Evolutionary conservation across 1,140 invertebrate genomes (phyloP).

Genomic region (Semibalanus balanoides): DNA sequence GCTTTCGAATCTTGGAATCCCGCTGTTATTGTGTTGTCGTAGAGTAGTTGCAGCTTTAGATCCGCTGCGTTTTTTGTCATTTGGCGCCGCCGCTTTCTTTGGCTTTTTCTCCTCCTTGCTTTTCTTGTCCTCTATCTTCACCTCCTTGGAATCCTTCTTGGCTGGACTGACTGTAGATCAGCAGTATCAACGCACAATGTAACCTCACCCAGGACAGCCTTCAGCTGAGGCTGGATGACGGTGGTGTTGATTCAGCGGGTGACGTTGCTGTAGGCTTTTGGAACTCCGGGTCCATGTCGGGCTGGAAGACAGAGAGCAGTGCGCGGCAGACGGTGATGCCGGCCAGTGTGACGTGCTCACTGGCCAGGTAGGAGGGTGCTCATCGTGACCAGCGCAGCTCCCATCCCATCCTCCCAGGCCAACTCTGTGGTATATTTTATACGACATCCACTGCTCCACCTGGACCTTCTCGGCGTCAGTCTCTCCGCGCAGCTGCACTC

Average conservation of each 20-base stretch:
- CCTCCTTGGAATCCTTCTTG: slow-evolving; percentile 24
- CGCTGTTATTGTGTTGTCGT: no score
- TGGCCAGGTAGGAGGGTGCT: slow-evolving; percentile 82
- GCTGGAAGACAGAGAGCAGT: slow-evolving; percentile 69
- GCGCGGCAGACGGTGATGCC: slow-evolving; percentile 85
- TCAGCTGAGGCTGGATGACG: slow-evolving; percentile 74
- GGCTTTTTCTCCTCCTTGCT: slow-evolving; percentile 25
- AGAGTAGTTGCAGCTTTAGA: no score
- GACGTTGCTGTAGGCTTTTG: slow-evolving; percentile 59
- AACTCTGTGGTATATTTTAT: slow-evolving; percentile 63
- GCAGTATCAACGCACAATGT: slow-evolving; percentile 45
- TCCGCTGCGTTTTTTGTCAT: slow-evolving; percentile 39
- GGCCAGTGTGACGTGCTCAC: slow-evolving; percentile 84
- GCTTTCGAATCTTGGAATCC: no score
- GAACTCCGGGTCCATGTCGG: slow-evolving; percentile 41
- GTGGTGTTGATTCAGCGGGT: slow-evolving; percentile 91
- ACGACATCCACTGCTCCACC: slow-evolving; percentile 85
- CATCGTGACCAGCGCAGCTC: slow-evolving; percentile 68
- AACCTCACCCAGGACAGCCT: slow-evolving; percentile 63
- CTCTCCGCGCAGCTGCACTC: slow-evolving; percentile 62
- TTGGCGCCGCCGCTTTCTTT: slow-evolving; percentile 37
- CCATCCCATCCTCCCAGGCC: slow-evolving; percentile 72
- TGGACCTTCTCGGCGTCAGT: slow-evolving; percentile 57
- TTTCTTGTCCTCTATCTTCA: slow-evolving; percentile 29
- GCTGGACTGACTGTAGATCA: neutral